These are phyloP conservation scores for Urocyon cinereoargenteus DNA, from an alignment of 2,797 vertebrate genomes.

Conservation along the genomic window DNA sequence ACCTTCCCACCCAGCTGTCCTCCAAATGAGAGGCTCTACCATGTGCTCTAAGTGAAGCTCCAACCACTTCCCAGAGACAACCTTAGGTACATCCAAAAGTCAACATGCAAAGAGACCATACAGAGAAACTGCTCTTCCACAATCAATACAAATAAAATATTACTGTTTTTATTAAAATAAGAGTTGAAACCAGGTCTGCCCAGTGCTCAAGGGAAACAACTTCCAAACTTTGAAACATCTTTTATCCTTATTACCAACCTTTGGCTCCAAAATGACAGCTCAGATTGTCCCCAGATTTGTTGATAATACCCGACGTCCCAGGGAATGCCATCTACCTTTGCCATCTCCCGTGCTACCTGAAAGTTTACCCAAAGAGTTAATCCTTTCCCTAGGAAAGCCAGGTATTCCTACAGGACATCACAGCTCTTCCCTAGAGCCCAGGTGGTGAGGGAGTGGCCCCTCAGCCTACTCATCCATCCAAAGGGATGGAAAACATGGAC, in stretches of 20 bases:
- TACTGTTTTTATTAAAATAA: constrained; percentile 23
- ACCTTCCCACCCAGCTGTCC: background rate
- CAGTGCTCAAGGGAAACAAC: background rate
- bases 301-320: background rate
- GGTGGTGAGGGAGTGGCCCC: background rate
- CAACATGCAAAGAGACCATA: background rate
- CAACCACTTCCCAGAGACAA: background rate
- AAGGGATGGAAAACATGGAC: background rate
- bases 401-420: background rate
- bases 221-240: background rate
- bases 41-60: background rate
- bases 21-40: background rate
- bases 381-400: background rate
- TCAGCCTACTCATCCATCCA: background rate
- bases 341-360: background rate
- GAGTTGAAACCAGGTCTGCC: background rate
- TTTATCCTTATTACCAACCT: background rate
- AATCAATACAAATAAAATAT: background rate
- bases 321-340: background rate
- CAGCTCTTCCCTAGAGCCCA: background rate
- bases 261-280: background rate
- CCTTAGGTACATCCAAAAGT: background rate
- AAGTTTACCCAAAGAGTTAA: background rate
- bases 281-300: background rate
- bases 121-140: background rate